A percentile compares a stretch with the other conserved stretches of the same genome.
These are phyloP conservation scores for Carabus problematicus DNA, from an alignment of 2,888 invertebrate genomes.

Conservation along the genomic window DNA sequence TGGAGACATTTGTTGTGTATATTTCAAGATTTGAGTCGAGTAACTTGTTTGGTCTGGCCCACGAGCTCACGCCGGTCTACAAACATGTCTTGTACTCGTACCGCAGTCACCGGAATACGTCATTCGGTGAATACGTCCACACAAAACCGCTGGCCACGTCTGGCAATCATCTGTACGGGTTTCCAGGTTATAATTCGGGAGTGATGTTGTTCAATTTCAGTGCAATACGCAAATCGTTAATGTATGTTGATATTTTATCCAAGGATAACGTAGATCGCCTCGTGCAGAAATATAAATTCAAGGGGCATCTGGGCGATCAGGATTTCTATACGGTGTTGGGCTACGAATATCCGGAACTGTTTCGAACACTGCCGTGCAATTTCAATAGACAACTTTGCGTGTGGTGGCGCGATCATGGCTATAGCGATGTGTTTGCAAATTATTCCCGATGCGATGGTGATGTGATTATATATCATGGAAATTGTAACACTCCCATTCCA, in stretches of 20 bases:
- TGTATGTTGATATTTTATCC: slow-evolving; percentile 66
- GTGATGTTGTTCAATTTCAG: slow-evolving; percentile 75
- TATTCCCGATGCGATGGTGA: slow-evolving; percentile 74
- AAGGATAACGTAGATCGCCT: slow-evolving; percentile 63
- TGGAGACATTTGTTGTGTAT: not conserved
- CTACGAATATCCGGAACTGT: slow-evolving; percentile 72
- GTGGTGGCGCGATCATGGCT: slow-evolving; percentile 82
- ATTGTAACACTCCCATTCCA: slow-evolving; percentile 76
- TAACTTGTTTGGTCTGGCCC: slow-evolving; percentile 74
- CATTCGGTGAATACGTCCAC: slow-evolving; percentile 61
- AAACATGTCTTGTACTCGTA: slow-evolving; percentile 75
- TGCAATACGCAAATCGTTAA: slow-evolving; percentile 67
- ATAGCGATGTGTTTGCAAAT: slow-evolving; percentile 72
- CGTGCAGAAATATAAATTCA: slow-evolving; percentile 69
- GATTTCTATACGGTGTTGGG: slow-evolving; percentile 79
- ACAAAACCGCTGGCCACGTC: slow-evolving; percentile 50
- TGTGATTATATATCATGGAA: slow-evolving; percentile 75
- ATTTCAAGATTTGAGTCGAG: slow-evolving; percentile 64
- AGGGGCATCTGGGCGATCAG: slow-evolving; percentile 82
- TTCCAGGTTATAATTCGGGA: slow-evolving; percentile 84
- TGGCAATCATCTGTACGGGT: slow-evolving; percentile 60
- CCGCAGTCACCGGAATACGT: slow-evolving; percentile 67
- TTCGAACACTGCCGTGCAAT: slow-evolving; percentile 76
- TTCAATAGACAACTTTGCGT: slow-evolving; percentile 84
- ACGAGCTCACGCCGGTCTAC: slow-evolving; percentile 81